Conservation (phyloP, 1,140 invertebrate species). For the Helicoverpa zea region DNA sequence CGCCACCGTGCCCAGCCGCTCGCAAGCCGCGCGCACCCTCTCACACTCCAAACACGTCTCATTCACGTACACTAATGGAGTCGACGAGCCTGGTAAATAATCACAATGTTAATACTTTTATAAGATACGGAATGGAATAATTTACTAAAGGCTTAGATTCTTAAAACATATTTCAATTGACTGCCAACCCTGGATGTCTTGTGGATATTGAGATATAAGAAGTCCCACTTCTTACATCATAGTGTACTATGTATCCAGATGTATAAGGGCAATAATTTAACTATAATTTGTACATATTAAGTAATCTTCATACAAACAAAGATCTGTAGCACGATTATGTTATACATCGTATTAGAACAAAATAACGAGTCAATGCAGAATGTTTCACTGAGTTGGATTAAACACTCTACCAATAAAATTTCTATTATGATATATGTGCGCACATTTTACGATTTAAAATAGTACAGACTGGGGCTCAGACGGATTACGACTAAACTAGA, state of each 20-base stretch:
- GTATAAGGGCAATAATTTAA: no score
- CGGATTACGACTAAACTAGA: slow-evolving; percentile 34
- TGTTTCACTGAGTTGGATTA: slow-evolving; percentile 26
- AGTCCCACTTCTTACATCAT: no score
- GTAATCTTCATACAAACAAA: no score
- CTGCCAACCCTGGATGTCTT: no score
- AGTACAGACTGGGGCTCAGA: slow-evolving; percentile 39
- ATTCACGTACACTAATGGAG: slow-evolving; percentile 76
- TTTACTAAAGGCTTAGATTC: no score
- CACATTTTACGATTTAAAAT: slow-evolving; percentile 35
- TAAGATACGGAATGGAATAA: not conserved
- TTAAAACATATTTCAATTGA: no score
- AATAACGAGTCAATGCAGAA: slow-evolving; percentile 24
- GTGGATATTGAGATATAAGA: no score
- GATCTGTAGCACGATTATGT: not conserved
- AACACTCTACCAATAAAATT: slow-evolving; percentile 34
- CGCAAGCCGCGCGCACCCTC: slow-evolving; percentile 79
- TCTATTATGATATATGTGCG: slow-evolving; percentile 32
- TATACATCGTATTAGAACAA: not conserved
- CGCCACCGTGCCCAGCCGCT: slow-evolving; percentile 76
- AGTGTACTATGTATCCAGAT: no score
- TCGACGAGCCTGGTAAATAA: slow-evolving; percentile 69
- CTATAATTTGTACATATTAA: no score
- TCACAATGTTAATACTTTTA: not conserved
- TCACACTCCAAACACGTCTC: slow-evolving; percentile 81